A percentile compares a stretch with the other conserved stretches of the same genome.
Conservation (phyloP, 2,113 vertebrate genomes). For the Arothron firmamentum region DNA sequence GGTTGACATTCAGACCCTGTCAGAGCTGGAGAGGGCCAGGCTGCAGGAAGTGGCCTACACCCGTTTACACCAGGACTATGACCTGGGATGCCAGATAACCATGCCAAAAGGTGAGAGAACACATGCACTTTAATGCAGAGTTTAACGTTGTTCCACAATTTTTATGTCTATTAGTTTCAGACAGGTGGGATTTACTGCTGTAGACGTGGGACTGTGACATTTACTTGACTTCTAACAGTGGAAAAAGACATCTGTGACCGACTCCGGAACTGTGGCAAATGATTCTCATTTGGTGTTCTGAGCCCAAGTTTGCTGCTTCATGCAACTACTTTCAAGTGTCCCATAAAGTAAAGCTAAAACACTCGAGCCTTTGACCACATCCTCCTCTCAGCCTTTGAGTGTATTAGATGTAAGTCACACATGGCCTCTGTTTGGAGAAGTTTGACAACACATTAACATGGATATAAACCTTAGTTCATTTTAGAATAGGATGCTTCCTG, state of each 20-base stretch:
- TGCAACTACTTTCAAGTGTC: slow-evolving; percentile 24
- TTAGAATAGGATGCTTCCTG: slow-evolving; percentile 46
- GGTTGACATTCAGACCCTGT: slow-evolving; percentile 88
- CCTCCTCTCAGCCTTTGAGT: slow-evolving; percentile 21
- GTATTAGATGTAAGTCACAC: slow-evolving; percentile 29
- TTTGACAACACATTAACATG: slow-evolving; percentile 30
- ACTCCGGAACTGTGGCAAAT: slow-evolving; percentile 4
- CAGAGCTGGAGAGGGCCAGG: slow-evolving; percentile 85
- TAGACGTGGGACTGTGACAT: slow-evolving; percentile 7
- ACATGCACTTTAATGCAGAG: background rate
- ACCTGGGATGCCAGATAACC: slow-evolving; percentile 92
- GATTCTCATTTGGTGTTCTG: background rate
- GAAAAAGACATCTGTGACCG: slow-evolving; percentile 5
- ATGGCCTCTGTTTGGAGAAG: slow-evolving; percentile 43
- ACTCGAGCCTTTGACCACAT: slow-evolving; percentile 22
- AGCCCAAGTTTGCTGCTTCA: slow-evolving; percentile 7
- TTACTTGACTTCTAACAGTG: slow-evolving; percentile 2
- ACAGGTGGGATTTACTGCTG: slow-evolving; percentile 13
- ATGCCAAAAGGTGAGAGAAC: slow-evolving; percentile 87
- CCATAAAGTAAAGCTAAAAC: slow-evolving; percentile 20
- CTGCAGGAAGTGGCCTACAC: slow-evolving; percentile 91
- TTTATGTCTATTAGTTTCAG: background rate
- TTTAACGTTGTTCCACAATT: background rate
- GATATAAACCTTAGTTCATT: slow-evolving; percentile 41
- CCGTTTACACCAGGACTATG: slow-evolving; percentile 91